Percentiles rank a stretch among this genome's conserved stretches.
Evolutionary conservation across 2,113 vertebrate genomes (phyloP).

Genomic region (Anguilla japonica): DNA sequence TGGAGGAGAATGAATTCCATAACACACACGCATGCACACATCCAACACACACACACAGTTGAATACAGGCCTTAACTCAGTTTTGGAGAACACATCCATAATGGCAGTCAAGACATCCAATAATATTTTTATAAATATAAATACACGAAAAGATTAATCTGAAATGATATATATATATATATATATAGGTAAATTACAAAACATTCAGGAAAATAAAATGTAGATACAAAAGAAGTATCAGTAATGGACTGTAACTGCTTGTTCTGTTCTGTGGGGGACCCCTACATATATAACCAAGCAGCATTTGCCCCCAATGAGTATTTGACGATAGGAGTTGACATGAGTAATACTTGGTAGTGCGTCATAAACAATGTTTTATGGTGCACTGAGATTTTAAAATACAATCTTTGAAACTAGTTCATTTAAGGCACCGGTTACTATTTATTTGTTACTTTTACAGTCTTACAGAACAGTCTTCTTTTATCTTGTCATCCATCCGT

Average conservation of each 20-base stretch:
- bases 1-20: background rate
- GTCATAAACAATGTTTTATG: slow-evolving; percentile 84
- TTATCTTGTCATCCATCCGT: slow-evolving; percentile 81
- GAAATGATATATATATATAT: too few relatives aligned
- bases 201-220: too few relatives aligned
- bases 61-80: too few relatives aligned
- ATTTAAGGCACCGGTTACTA: slow-evolving; percentile 80
- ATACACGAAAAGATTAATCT: too few relatives aligned
- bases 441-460: slow-evolving; percentile 69
- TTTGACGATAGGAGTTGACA: slow-evolving; percentile 75
- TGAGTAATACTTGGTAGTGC: slow-evolving; percentile 75
- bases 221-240: too few relatives aligned
- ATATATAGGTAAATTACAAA: too few relatives aligned
- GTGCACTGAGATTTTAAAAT: slow-evolving; percentile 78
- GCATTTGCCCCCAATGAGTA: slow-evolving; percentile 52
- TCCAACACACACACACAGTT: background rate
- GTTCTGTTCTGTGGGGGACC: background rate
- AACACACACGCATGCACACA: background rate
- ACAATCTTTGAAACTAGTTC: slow-evolving; percentile 84
- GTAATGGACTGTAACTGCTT: too few relatives aligned
- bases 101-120: too few relatives aligned
- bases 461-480: slow-evolving; percentile 77
- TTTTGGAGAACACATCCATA: too few relatives aligned
- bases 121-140: too few relatives aligned
- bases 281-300: slow-evolving; percentile 35